phyloP scores from a whole-genome alignment of 2,888 invertebrate species.

The Tachina lurida region DNA sequence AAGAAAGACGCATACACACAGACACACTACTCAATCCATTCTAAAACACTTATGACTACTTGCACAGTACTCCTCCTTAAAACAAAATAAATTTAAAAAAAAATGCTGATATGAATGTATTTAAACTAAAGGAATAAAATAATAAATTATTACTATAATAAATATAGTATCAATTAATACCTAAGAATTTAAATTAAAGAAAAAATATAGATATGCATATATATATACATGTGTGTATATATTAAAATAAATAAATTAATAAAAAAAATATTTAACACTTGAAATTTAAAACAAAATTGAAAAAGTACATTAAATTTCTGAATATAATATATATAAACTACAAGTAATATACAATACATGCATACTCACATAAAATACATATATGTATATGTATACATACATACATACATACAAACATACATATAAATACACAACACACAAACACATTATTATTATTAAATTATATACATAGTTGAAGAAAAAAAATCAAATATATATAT shows the following conservation, averaged over 20 bases:
- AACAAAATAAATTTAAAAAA: constrained; percentile 36
- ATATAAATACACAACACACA: constrained; percentile 18
- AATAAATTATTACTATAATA: constrained; percentile 58
- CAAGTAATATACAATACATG: constrained; percentile 3
- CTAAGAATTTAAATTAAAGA: constrained; percentile 64
- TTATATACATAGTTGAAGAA: constrained; percentile 51
- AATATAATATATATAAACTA: constrained; percentile 17
- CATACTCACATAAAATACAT: not conserved
- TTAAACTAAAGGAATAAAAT: constrained; percentile 43
- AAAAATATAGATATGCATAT: not conserved
- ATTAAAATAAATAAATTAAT: constrained; percentile 58
- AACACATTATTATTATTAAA: constrained; percentile 40
- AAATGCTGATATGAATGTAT: constrained; percentile 60
- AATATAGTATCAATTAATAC: constrained; percentile 69
- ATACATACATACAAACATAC: constrained; percentile 24
- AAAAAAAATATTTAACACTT: constrained; percentile 33
- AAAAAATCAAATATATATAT: constrained; percentile 36
- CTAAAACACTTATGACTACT: not conserved
- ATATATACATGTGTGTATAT: too few relatives aligned
- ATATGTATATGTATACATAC: not conserved
- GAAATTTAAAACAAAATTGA: constrained; percentile 31
- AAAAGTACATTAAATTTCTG: constrained; percentile 29
- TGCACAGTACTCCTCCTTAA: not conserved
- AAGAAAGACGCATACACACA: not conserved
- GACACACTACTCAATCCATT: constrained; percentile 21